A percentile compares a stretch with the other conserved stretches of the same genome.
These are phyloP conservation scores for Margarornis squamiger DNA, from an alignment of 2,797 vertebrate genomes.

Conservation along the genomic window DNA sequence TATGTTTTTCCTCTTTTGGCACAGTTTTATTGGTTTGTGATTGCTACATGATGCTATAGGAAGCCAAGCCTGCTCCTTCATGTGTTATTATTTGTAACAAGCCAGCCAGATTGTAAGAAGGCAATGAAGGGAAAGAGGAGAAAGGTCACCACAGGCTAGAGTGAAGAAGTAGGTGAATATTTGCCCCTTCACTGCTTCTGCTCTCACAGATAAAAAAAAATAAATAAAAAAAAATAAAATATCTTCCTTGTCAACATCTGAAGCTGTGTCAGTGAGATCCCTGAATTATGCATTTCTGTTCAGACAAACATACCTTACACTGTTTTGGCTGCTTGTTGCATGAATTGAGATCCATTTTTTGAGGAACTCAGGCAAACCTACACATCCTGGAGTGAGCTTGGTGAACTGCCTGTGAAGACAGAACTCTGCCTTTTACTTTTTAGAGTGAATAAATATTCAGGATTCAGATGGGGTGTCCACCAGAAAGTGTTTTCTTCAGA, in stretches of 20 bases:
- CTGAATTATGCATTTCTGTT: conserved; percentile 66
- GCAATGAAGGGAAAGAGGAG: conserved; percentile 38
- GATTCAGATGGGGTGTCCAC: conserved; percentile 66
- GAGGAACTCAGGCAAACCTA: not conserved
- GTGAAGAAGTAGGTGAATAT: conserved; percentile 30
- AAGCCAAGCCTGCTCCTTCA: conserved; percentile 30
- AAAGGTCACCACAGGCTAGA: not conserved
- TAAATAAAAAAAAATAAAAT: not conserved
- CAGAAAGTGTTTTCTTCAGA: conserved; percentile 68
- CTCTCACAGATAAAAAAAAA: not conserved
- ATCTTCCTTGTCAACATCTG: conserved; percentile 20
- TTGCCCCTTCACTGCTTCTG: not conserved
- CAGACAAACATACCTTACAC: conserved; percentile 46
- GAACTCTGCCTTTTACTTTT: conserved; percentile 50
- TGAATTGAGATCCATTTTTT: conserved; percentile 50
- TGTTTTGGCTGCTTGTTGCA: conserved; percentile 38
- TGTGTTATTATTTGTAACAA: conserved; percentile 45
- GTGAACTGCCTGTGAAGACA: conserved; percentile 34
- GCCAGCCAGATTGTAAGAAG: not conserved
- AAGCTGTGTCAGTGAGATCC: conserved; percentile 24
- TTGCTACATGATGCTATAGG: not conserved
- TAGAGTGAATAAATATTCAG: conserved; percentile 68
- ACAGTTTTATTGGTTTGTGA: not conserved
- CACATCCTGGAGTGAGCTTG: not conserved
- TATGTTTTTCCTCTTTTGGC: not conserved